Percentiles rank a stretch among this genome's conserved stretches.
phyloP scores from a whole-genome alignment of 30 jellyfish, hydroid and myxozoan genomes.

The Aurelia sp. region DNA sequence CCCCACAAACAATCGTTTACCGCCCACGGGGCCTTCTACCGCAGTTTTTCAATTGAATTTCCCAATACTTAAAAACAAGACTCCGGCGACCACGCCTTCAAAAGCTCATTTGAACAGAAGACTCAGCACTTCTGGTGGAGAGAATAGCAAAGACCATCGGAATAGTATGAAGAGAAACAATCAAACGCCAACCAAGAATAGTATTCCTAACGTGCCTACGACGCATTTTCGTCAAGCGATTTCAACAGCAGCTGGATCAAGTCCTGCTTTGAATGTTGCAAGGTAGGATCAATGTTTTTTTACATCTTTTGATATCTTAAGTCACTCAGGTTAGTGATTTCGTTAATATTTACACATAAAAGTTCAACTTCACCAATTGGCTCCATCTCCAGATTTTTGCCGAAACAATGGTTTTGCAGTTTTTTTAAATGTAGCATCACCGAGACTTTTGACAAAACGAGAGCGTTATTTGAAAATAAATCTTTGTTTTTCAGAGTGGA shows the following conservation, averaged over 20 bases:
- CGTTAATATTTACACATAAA: too few relatives aligned
- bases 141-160: conserved; percentile 55
- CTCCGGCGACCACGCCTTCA: conserved; percentile 59
- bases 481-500: too few relatives aligned
- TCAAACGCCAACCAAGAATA: conserved; percentile 40
- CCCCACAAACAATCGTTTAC: conserved; percentile 65
- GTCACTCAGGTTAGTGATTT: too few relatives aligned
- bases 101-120: conserved; percentile 57
- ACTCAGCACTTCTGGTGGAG: conserved; percentile 29
- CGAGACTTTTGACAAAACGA: too few relatives aligned
- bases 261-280: conserved; percentile 52
- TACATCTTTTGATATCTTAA: too few relatives aligned
- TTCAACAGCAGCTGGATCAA: conserved; percentile 46
- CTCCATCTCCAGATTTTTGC: too few relatives aligned
- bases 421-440: too few relatives aligned
- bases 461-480: too few relatives aligned
- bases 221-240: conserved; percentile 69
- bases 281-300: conserved; percentile 4
- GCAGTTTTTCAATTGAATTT: conserved; percentile 92
- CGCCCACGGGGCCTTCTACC: conserved; percentile 94
- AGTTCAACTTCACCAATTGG: too few relatives aligned
- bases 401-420: too few relatives aligned
- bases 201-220: conserved; percentile 30
- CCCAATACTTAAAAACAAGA: conserved; percentile 71
- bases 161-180: conserved; percentile 39